Conservation (phyloP, 2,113 vertebrate genomes). For the Cryptotis parvus region DNA sequence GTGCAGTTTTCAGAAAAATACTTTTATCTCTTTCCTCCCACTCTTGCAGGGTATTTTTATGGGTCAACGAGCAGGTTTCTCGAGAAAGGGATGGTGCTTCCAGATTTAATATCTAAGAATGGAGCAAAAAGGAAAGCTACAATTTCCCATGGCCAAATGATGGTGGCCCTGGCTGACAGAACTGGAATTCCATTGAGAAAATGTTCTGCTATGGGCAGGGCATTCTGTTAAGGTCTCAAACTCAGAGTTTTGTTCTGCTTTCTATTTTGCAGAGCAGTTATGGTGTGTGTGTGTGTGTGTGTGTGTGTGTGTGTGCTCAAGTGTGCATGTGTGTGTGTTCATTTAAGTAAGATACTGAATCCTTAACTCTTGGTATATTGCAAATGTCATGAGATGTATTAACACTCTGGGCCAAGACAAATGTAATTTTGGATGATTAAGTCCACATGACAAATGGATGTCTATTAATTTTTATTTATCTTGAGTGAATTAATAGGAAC, state of each 20-base stretch:
- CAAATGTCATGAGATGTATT: constrained; percentile 57
- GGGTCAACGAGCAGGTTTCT: not conserved
- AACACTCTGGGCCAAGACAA: constrained; percentile 69
- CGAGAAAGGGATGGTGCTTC: not conserved
- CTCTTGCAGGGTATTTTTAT: not conserved
- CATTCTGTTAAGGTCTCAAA: not conserved
- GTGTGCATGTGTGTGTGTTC: not conserved
- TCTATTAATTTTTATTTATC: constrained; percentile 85
- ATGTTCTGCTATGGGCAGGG: not conserved
- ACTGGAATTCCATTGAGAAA: not conserved
- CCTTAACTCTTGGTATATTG: constrained; percentile 50
- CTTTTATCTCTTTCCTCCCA: not conserved
- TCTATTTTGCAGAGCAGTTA: not conserved
- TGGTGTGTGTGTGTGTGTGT: no score
- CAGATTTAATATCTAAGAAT: not conserved
- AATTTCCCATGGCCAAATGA: not conserved
- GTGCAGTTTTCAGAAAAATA: not conserved
- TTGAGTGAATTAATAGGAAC: constrained; percentile 83
- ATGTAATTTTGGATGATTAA: constrained; percentile 84
- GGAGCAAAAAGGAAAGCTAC: not conserved
- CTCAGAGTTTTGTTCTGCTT: not conserved
- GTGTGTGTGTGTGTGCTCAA: not conserved
- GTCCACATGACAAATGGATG: constrained; percentile 80
- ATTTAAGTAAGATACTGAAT: constrained; percentile 4
- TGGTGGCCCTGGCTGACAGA: not conserved